Evolutionary conservation across 1,140 invertebrate species (phyloP), one percentile per base, ranked within the genome.

Genomic region (Heliothis virescens): DNA sequence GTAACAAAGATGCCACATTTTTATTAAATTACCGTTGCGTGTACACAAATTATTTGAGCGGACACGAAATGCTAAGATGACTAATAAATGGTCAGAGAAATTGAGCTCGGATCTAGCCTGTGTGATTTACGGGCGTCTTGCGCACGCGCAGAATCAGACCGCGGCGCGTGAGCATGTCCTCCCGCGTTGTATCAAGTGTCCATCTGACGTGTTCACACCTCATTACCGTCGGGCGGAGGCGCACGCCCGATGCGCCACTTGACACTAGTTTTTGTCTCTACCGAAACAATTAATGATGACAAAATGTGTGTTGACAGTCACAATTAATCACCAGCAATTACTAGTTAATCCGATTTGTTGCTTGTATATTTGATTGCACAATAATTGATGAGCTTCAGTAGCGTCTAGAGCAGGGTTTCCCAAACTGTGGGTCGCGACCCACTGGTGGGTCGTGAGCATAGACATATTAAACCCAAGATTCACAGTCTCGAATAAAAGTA

Each of bases 161-260:
- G 69, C 65, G 78, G 55, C 67, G 78, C 67, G 67, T 53, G 57
- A 29, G 57, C 57, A 62, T 62, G 78, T 62, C 69, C 69, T 73
- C 69, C 57, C 11, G 57, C 57, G 15, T 12, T 21, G 26, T 47
- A 72, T 79, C 69, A 73, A 21, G 57, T 79, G 69, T 79, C 78
- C 65, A 72, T 62, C 76, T 79, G 57, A 62, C 67, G 21, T 48
- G 78, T 72, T 79, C 78, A 79, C 78, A 73, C 71, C 62, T 59
- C 71, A 60, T 74, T 69, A 76, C 67, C 21, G 21, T 53, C 67
- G 48, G 47, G 21, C 52, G 26, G 13, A 21, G 21, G 13, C 18
- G 63, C 53, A 57, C 69, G 41, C 29, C 15, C 9, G 26, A 29
- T 55, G 50, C 26, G 18, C 16, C 29, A 34, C 11, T 41, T 72